Percentiles rank a stretch among this genome's conserved stretches.
Evolutionary conservation across 2,797 vertebrate genomes (phyloP).

Genomic region (Phataginus tricuspis): DNA sequence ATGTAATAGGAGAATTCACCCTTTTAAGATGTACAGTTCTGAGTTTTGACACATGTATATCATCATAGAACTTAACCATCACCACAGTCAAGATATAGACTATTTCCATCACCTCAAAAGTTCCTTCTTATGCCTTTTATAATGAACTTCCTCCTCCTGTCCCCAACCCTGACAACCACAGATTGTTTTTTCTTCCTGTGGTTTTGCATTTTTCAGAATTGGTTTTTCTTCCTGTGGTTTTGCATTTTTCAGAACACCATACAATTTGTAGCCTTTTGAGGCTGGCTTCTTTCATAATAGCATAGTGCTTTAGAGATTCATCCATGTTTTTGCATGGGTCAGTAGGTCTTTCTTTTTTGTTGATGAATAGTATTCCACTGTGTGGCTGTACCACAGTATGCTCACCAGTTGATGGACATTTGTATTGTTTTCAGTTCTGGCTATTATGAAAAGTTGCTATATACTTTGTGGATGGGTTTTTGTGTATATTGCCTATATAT

Average conservation of each 20-base stretch:
- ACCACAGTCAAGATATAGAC: neutral
- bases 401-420: neutral
- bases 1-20: neutral
- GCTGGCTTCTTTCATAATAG: neutral
- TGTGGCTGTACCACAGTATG: neutral
- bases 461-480: neutral
- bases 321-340: neutral
- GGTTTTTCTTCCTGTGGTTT: neutral
- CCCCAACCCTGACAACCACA: neutral
- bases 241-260: neutral
- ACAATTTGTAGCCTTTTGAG: neutral
- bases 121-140: neutral
- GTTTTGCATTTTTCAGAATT: neutral
- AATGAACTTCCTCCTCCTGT: neutral
- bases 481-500: neutral
- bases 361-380: neutral
- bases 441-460: neutral
- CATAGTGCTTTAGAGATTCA: neutral
- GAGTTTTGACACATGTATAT: neutral
- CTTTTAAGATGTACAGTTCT: neutral
- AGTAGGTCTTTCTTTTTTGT: neutral
- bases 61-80: neutral
- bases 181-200: neutral
- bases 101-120: neutral
- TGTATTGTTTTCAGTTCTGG: neutral